Conservation (phyloP, 1,140 invertebrate genomes). For the Melitaea cinxia region DNA sequence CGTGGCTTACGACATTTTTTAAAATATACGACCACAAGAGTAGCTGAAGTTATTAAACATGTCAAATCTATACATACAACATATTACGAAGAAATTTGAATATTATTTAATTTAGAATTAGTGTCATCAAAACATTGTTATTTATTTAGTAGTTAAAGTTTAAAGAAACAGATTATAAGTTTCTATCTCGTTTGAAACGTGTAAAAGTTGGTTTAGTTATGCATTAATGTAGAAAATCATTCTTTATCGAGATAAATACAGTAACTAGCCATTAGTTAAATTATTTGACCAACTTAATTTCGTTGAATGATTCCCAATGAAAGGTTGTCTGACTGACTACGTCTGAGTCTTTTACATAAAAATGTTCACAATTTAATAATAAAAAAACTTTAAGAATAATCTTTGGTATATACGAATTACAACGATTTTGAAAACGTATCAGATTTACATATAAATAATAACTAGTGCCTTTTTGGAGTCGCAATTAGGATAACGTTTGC, state of each 20-base stretch:
- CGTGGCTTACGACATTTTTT: constrained; percentile 17
- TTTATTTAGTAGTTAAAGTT: too few relatives aligned
- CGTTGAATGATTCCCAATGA: not conserved
- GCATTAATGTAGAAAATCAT: too few relatives aligned
- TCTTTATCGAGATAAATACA: too few relatives aligned
- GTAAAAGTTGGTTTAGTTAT: too few relatives aligned
- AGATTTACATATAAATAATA: constrained; percentile 60
- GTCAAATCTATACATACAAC: constrained; percentile 2
- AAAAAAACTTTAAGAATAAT: constrained; percentile 17
- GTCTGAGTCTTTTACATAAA: not conserved
- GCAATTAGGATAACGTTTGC: constrained; percentile 60
- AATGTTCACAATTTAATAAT: not conserved
- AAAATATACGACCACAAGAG: not conserved
- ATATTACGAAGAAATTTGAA: not conserved
- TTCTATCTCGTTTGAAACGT: too few relatives aligned
- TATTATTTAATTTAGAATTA: not conserved
- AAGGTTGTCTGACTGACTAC: not conserved
- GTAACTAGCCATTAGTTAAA: too few relatives aligned
- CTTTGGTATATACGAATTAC: constrained; percentile 39
- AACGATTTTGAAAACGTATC: constrained; percentile 69
- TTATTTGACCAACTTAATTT: not conserved
- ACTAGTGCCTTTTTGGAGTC: constrained; percentile 74
- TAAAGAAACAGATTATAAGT: too few relatives aligned
- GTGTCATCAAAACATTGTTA: not conserved
- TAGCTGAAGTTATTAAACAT: constrained; percentile 13